Evolutionary conservation across 2,797 vertebrate genomes (phyloP).

Genomic region (Fratercula arctica): DNA sequence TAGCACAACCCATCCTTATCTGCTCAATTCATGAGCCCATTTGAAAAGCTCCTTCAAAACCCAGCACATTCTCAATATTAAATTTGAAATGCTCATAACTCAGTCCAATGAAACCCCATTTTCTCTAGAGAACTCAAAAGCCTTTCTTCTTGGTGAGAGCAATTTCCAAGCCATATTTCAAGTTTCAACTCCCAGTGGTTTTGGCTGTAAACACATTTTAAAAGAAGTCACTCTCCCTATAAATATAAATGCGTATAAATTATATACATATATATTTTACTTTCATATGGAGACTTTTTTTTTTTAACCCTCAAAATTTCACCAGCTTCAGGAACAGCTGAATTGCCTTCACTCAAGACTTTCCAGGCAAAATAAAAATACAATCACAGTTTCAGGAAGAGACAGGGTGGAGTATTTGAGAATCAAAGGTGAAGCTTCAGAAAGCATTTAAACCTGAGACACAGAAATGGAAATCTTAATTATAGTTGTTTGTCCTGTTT

Average conservation of each 20-base stretch:
- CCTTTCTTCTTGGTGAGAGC: not conserved
- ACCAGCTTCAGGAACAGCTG: not conserved
- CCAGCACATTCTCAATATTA: not conserved
- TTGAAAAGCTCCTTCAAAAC: conserved; percentile 12
- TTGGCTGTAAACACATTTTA: not conserved
- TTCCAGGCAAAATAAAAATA: not conserved
- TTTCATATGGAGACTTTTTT: not conserved
- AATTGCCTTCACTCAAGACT: not conserved
- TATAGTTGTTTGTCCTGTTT: not conserved
- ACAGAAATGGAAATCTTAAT: not conserved
- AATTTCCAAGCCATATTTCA: conserved; percentile 23
- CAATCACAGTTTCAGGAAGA: not conserved
- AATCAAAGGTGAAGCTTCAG: not conserved
- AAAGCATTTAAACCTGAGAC: not conserved
- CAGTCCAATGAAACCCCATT: conserved; percentile 6
- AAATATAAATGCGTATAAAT: not conserved
- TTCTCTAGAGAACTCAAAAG: conserved; percentile 3
- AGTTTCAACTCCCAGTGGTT: not conserved
- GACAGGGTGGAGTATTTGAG: not conserved
- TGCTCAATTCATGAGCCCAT: not conserved
- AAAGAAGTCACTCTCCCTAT: not conserved
- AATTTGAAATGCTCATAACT: conserved; percentile 22
- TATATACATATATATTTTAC: not conserved
- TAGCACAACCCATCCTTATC: not conserved
- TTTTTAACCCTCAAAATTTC: not conserved